Evolutionary conservation across 2,888 invertebrate species (phyloP), one percentile per base, ranked within the genome.

Genomic region (Nymphalis c-album): DNA sequence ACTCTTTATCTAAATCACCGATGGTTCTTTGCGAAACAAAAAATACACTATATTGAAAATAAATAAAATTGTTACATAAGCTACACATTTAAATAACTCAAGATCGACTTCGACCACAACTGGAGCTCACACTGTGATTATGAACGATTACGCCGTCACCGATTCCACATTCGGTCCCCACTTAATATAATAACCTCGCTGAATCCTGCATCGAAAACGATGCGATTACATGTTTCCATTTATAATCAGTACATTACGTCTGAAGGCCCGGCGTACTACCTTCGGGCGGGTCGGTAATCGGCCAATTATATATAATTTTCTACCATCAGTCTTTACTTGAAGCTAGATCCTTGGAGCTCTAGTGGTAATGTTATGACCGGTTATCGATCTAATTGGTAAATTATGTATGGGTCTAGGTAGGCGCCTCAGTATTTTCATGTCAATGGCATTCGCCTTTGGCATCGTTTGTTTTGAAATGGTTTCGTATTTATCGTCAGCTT

Each of bases 291-390:
- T 46, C 76, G 63, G 81, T 90, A 91, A 92, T 90, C 86, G 91
- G 85, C 81, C 91, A 89, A 92, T 91, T 91, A 91, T 91, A 83
- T 88, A 79, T 91, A 91, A 92, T 92, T 91, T 92, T 87, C 85
- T 78, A 90, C 89, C 88, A 91, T 91, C 91, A 88, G 90, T 90
- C 89, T 91, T 88, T 87, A 86, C 80, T 79, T 80, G 79, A 79
- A 79, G 80, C 80, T 88, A 86, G 88, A 83, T 81, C 81, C 82
- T 77, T 76, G 75, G 81, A 80, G 80, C 78, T 81, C 84, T 84
- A 84, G 80, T 84, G 84, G 80, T 83, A 83, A 84, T 85, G 77
- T 80, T 81, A 78, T 74, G 75, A 74, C 77, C 77, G 80, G 82
- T 78, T 87, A 87, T 90, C 85, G 87, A 90, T 91, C 84, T 86